phyloP scores from a whole-genome alignment of 2,888 invertebrate species.

The Eristalinus aeneus region DNA sequence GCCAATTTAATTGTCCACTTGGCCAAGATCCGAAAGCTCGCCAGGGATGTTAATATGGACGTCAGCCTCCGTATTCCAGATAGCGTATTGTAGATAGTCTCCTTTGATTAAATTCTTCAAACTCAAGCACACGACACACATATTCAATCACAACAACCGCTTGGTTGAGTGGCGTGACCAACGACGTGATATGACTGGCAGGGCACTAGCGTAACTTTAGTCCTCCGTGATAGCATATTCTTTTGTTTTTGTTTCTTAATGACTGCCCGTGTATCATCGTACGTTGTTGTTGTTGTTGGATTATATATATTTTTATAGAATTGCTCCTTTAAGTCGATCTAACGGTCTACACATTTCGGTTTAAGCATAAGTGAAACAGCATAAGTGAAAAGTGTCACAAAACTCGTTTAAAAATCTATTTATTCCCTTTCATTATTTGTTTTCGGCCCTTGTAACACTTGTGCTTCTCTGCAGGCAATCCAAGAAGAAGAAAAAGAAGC shows the following conservation, averaged over 20 bases:
- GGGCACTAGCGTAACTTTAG: not conserved
- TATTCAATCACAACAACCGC: constrained; percentile 36
- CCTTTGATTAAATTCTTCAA: constrained; percentile 26
- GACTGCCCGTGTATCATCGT: not conserved
- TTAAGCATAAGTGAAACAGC: constrained; percentile 37
- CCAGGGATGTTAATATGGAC: constrained; percentile 88
- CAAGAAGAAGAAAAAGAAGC: not conserved
- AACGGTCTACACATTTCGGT: constrained; percentile 60
- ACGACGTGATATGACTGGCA: not conserved
- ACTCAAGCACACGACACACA: constrained; percentile 24
- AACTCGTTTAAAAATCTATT: constrained; percentile 22
- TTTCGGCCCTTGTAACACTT: not conserved
- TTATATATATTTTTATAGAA: constrained; percentile 39
- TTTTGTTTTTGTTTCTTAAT: not conserved
- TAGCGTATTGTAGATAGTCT: constrained; percentile 77
- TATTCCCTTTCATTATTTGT: not conserved
- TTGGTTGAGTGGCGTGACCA: not conserved
- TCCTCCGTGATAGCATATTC: not conserved
- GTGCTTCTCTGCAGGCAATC: not conserved
- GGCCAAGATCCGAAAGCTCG: constrained; percentile 89
- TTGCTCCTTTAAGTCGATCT: constrained; percentile 66
- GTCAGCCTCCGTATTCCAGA: constrained; percentile 86
- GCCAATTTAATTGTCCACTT: constrained; percentile 89
- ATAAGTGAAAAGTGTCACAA: constrained; percentile 48
- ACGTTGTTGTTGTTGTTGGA: not conserved